Evolutionary conservation across 1,140 invertebrate genomes (phyloP).

Genomic region (Drosophila pandora): DNA sequence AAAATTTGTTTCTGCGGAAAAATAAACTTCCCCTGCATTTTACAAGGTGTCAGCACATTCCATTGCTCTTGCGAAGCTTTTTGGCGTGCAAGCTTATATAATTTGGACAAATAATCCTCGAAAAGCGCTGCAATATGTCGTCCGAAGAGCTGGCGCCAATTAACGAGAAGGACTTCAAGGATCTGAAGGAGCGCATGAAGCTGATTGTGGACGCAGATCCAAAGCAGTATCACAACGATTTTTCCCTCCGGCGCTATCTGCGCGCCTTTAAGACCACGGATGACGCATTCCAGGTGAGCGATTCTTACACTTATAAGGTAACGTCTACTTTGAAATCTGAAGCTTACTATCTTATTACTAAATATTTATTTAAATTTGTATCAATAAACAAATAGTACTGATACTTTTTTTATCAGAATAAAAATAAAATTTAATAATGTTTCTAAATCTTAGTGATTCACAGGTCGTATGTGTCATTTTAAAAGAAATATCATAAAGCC

Average conservation of each 20-base stretch:
- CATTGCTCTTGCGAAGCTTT: neutral
- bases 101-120: neutral
- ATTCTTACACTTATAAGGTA: neutral
- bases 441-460: neutral
- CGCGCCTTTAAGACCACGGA: constrained; percentile 89
- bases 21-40: neutral
- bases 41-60: constrained; percentile 24
- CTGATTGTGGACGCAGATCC: constrained; percentile 89
- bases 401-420: too few relatives aligned
- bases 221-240: constrained; percentile 89
- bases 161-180: constrained; percentile 87
- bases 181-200: constrained; percentile 88
- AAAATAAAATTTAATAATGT: too few relatives aligned
- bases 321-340: neutral
- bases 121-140: constrained; percentile 68
- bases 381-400: too few relatives aligned
- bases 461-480: neutral
- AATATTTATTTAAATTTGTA: neutral
- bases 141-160: constrained; percentile 85
- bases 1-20: constrained; percentile 19
- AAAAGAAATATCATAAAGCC: neutral
- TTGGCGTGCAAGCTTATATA: neutral
- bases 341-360: neutral
- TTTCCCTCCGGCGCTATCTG: constrained; percentile 88
- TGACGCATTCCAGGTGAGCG: constrained; percentile 88